Base-by-base conservation (phyloP, 2,113 vertebrate species). In the Equus przewalskii region DNA sequence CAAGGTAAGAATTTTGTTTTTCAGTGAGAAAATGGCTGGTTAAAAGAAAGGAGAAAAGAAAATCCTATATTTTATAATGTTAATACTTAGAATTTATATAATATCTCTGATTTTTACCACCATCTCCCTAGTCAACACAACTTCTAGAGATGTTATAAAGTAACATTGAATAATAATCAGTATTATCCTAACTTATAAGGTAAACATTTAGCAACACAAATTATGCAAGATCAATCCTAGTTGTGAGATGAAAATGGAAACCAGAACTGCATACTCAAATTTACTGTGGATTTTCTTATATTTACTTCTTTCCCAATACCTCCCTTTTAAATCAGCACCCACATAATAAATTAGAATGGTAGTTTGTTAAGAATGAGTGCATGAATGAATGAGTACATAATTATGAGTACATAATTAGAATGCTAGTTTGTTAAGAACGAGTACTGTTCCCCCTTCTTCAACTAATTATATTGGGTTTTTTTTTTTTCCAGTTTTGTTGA, bases 11-110 rank as follows among this genome's bases (percentile, higher is more conserved):
- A 54, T 54, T 54, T 54, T 54, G 8, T 70, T 65, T 65, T 36
- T 44, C 82, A 97, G 69, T 78, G 65, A 82, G 78, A 97, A 90
- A 92, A 97, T 33, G 28, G 44, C 21, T 86, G 6, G 14, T 76
- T 94, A 26, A 64, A 91, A 14, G 9, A 22, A 93, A 75, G 11
- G 30, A 14, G n/a, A 97, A 13, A 79, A 51, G 49, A 46, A 67
- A 82, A 8, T 26, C 56, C 19, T 33, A 56, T 36, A n/a, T 96
- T 91, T 86, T 70, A 84, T 87, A 94, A 92, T 79, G n/a, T 65
- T 80, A 22, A 89, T 70, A 24, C 21, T 56, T 86, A 65, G 18
- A 90, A 95, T 73, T 36, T 88, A 70, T 62, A 19, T 58, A 85
- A 21, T n/a, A 33, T 44, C 44, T 87, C 30, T 92, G 19, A 64